Evolutionary conservation across 2,888 invertebrate species (phyloP).

Genomic region (Tipula confusa): DNA sequence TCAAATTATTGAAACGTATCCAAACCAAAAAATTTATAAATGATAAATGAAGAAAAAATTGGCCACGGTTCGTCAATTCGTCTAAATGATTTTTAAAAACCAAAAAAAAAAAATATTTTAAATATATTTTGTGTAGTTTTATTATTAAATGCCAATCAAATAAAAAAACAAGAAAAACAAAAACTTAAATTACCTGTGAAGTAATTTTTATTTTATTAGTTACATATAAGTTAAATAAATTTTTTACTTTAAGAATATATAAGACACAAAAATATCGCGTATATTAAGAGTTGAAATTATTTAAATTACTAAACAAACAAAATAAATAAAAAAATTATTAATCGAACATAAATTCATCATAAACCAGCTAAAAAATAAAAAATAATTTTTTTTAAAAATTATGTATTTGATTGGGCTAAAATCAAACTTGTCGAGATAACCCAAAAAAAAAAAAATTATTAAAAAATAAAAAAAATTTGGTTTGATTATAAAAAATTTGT

Average conservation of each 20-base stretch:
- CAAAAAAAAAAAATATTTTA: too few species aligned
- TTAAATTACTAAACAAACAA: background rate
- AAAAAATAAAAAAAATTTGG: background rate
- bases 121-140: background rate
- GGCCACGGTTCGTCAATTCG: constrained; percentile 35
- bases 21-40: constrained; percentile 31
- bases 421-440: constrained; percentile 3
- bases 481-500: background rate
- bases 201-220: background rate
- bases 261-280: background rate
- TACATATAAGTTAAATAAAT: too few species aligned
- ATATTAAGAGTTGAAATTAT: background rate
- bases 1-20: constrained; percentile 34
- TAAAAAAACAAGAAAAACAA: background rate
- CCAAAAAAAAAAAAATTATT: constrained; percentile 3
- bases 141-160: constrained; percentile 3
- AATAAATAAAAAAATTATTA: background rate
- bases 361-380: background rate
- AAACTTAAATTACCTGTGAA: constrained; percentile 30
- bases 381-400: background rate
- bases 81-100: constrained; percentile 34
- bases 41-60: constrained; percentile 29
- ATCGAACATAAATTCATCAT: constrained; percentile 25
- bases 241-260: background rate
- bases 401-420: constrained; percentile 27